Evolutionary conservation across 2,113 vertebrate species (phyloP), one percentile per base, ranked within the genome.

Genomic region (Gila orcuttii): DNA sequence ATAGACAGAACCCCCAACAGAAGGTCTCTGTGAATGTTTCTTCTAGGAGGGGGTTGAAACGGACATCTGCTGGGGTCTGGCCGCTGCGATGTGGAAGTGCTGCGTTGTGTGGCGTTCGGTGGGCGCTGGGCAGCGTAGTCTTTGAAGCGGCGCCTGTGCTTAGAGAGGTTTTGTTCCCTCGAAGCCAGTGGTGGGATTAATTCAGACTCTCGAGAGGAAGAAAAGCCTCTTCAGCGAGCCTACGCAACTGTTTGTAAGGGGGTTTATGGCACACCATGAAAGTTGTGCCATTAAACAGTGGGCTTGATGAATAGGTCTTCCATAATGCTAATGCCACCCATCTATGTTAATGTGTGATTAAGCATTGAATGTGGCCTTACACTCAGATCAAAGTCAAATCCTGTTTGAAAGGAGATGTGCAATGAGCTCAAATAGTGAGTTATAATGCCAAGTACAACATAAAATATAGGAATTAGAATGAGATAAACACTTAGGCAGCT

Each of bases 41-140:
- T 47, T 60, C 45, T 15, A 55, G 47, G 7, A 82, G 85, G 80
- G 74, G 87, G 75, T 11, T 25, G 60, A 79, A 79, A 85, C 15
- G 91, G 94, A 95, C 94, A 95, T 95, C 94, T 95, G 94, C 93
- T 93, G 90, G 89, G 66, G 90, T 90, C 90, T 92, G 39, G 86
- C 85, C 64, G 57, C 55, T 71, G 78, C 10, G 39, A 28, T 50
- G 69, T 50, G 68, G 68, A 73, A 73, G 25, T 50, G 17, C 64
- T 87, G 89, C 55, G 23, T 64, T 31, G 59, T 79, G 57, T 78
- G 89, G 91, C 91, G 90, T 92, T 89, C 89, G 86, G 39, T 73
- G 13, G 45, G 73, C 62, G 47, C 74, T 45, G 80, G 83, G 71
- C 84, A 79, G 86, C 39, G 10, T 89, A 71, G 90, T 88, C 92